Evolutionary conservation across 2,888 invertebrate genomes (phyloP).

Genomic region (Bimastos eiseni): DNA sequence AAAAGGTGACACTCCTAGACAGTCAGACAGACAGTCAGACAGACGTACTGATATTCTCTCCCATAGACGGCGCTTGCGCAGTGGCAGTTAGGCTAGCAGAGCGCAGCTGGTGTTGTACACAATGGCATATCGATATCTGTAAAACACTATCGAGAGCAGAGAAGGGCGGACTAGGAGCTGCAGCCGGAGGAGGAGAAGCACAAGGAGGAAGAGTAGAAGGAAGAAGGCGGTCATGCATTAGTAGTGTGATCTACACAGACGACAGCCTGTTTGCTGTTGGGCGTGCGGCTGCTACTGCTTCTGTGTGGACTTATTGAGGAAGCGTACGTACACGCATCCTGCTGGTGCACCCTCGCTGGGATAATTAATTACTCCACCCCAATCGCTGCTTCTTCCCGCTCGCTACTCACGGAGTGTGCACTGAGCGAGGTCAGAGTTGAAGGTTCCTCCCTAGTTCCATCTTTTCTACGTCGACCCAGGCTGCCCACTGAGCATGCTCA

Average conservation of each 20-base stretch:
- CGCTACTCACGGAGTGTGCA: background rate
- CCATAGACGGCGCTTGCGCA: background rate
- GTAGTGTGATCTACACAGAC: background rate
- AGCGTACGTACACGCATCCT: background rate
- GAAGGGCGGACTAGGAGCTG: background rate
- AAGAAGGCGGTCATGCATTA: background rate
- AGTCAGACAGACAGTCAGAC: background rate
- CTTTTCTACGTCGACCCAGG: background rate
- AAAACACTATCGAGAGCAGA: constrained; percentile 13
- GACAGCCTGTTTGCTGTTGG: background rate
- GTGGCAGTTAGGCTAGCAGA: background rate
- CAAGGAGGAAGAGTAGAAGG: background rate
- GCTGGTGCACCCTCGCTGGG: background rate
- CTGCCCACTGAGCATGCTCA: background rate
- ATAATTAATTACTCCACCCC: background rate
- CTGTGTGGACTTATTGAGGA: too few species aligned
- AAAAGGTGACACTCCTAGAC: too few species aligned
- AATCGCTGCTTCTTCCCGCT: background rate
- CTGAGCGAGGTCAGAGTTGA: background rate
- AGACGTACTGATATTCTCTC: background rate
- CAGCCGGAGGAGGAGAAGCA: background rate
- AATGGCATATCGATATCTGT: constrained; percentile 13
- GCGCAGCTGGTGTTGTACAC: constrained; percentile 13
- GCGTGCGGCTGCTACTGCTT: too few species aligned
- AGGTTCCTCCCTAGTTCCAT: background rate